phyloP scores from a whole-genome alignment of 1,140 invertebrate genomes.

The Drosophila lini region DNA sequence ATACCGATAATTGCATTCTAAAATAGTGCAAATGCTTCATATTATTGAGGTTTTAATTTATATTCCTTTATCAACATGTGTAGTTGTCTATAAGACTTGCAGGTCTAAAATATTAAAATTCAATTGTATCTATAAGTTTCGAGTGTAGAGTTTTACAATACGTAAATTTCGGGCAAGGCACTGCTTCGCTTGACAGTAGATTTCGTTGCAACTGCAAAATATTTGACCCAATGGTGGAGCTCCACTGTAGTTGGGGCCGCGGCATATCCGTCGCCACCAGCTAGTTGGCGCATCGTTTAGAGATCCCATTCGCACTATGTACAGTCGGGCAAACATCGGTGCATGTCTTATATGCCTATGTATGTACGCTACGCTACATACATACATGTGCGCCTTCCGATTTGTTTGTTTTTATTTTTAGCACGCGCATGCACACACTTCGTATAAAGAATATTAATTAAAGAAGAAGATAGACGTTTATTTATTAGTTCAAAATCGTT shows the following conservation, averaged over 20 bases:
- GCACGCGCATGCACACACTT: conserved; percentile 45
- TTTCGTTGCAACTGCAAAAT: background rate
- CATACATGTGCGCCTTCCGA: conserved; percentile 39
- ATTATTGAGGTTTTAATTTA: background rate
- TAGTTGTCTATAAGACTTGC: background rate
- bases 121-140: background rate
- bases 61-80: too few relatives aligned
- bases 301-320: conserved; percentile 52
- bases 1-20: background rate
- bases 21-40: background rate
- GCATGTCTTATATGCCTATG: conserved; percentile 17
- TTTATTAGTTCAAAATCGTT: background rate
- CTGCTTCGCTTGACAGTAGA: background rate
- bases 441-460: conserved; percentile 23
- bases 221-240: too few relatives aligned
- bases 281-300: conserved; percentile 56
- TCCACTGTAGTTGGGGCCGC: conserved; percentile 33
- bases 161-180: too few relatives aligned
- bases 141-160: background rate
- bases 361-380: conserved; percentile 17
- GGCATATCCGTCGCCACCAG: conserved; percentile 54
- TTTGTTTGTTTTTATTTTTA: conserved; percentile 56
- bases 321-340: conserved; percentile 39
- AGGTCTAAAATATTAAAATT: background rate
- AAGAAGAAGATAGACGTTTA: background rate